These are phyloP conservation scores for Lomographa bimaculata DNA, from an alignment of 2,888 invertebrate species.

Conservation along the genomic window DNA sequence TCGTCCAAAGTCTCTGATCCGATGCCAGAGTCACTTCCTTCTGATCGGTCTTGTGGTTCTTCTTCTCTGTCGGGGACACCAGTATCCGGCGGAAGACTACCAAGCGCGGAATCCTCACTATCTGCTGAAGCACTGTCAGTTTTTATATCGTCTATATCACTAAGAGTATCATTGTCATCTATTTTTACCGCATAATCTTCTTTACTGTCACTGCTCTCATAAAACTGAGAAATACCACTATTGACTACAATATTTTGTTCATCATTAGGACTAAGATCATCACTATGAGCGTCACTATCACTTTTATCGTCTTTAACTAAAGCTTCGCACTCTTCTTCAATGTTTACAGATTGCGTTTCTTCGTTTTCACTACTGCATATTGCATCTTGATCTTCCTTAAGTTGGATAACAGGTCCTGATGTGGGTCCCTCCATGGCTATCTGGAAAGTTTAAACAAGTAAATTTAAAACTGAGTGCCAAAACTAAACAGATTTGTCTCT, in stretches of 20 bases:
- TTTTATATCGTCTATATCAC: constrained; percentile 80
- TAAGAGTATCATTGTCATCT: constrained; percentile 78
- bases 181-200: constrained; percentile 75
- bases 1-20: constrained; percentile 90
- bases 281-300: constrained; percentile 74
- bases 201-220: constrained; percentile 80
- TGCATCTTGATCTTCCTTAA: constrained; percentile 30
- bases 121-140: constrained; percentile 81
- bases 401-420: constrained; percentile 26
- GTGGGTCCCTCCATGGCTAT: constrained; percentile 52
- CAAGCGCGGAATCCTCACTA: constrained; percentile 85
- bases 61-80: constrained; percentile 77
- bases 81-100: constrained; percentile 82
- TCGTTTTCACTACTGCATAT: constrained; percentile 35
- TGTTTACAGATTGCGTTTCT: constrained; percentile 36
- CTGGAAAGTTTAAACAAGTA: constrained; percentile 44
- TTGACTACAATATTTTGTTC: constrained; percentile 68
- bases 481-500: too few species aligned
- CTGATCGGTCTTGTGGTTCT: constrained; percentile 87
- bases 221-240: constrained; percentile 75
- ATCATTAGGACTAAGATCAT: constrained; percentile 67
- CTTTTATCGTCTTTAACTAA: constrained; percentile 64
- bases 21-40: constrained; percentile 93
- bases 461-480: constrained; percentile 7
- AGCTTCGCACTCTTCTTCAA: constrained; percentile 47